Conservation (phyloP, 1,140 invertebrate species). For the Lamellibrachia luymesi region DNA sequence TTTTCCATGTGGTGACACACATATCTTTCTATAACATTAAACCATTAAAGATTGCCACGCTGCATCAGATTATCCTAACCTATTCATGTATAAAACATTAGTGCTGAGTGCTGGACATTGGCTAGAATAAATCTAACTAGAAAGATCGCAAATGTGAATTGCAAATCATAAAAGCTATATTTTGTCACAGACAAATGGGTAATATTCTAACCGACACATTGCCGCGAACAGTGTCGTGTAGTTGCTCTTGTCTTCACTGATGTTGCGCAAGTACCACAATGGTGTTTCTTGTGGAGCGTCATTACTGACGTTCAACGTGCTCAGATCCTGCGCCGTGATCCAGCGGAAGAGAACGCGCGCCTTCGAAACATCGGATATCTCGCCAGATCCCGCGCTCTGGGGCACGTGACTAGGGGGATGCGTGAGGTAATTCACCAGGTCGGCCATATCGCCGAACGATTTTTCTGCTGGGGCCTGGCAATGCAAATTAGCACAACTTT, state of each 20-base stretch:
- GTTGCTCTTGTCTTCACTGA: not conserved
- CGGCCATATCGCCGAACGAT: not conserved
- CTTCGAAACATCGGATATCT: not conserved
- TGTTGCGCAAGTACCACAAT: not conserved
- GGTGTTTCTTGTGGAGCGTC: not conserved
- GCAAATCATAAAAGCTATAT: too few relatives aligned
- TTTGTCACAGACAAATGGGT: too few relatives aligned
- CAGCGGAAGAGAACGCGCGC: not conserved
- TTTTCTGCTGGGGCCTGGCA: not conserved
- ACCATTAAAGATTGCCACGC: too few relatives aligned
- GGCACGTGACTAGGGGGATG: not conserved
- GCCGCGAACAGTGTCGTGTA: not conserved
- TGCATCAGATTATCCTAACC: too few relatives aligned
- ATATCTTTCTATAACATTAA: too few relatives aligned
- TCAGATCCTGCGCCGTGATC: not conserved
- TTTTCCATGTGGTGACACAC: too few relatives aligned
- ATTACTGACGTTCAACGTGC: not conserved
- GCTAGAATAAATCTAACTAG: too few relatives aligned
- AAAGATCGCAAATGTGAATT: too few relatives aligned
- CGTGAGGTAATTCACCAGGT: not conserved
- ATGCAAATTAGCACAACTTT: not conserved
- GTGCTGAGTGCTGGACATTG: too few relatives aligned
- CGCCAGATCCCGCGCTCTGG: not conserved
- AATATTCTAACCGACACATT: not conserved
- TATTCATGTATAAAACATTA: too few relatives aligned